A percentile compares a stretch with the other conserved stretches of the same genome.
Conservation (phyloP, 1,140 invertebrate species). For the Mizuhopecten yessoensis region DNA sequence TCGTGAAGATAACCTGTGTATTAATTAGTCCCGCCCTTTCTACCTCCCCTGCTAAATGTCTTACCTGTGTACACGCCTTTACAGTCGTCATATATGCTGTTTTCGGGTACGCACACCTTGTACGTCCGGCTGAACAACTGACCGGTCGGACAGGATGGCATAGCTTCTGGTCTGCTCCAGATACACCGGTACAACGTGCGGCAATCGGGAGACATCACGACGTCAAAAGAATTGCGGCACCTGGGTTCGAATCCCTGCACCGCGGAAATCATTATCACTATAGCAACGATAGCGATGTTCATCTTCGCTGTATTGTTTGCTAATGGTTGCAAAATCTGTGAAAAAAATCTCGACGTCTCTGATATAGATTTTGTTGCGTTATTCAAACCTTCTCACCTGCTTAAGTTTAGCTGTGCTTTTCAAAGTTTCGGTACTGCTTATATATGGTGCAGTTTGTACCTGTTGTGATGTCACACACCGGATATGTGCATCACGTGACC, state of each 20-base stretch:
- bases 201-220: neutral
- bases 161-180: neutral
- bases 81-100: neutral
- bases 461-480: slow-evolving; percentile 10
- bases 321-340: too few relatives aligned
- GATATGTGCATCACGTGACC: slow-evolving; percentile 31
- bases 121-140: neutral
- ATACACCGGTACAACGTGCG: neutral
- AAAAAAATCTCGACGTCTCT: neutral
- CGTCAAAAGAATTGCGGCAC: neutral
- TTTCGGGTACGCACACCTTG: neutral
- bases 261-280: neutral
- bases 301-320: neutral
- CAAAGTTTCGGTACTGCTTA: neutral
- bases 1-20: too few relatives aligned
- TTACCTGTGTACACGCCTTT: neutral
- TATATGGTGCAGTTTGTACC: slow-evolving; percentile 13
- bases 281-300: neutral
- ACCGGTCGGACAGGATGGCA: neutral
- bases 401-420: neutral
- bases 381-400: neutral
- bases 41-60: too few relatives aligned
- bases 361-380: neutral
- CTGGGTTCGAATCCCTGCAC: slow-evolving; percentile 12
- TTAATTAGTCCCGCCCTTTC: too few relatives aligned